Base-by-base conservation (phyloP, 1,140 invertebrate genomes). In the Chrysoperla carnea region DNA sequence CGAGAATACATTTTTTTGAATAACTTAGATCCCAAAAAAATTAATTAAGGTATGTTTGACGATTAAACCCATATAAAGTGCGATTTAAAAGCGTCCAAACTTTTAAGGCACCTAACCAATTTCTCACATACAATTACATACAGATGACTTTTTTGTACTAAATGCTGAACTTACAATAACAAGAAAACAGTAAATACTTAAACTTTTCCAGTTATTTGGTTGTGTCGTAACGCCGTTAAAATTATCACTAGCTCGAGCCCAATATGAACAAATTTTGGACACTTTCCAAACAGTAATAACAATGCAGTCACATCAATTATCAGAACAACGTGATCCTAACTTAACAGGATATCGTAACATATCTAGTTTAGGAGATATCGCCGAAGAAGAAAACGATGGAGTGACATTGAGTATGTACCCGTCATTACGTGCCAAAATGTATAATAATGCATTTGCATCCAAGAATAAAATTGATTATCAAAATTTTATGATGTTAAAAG, bases 261-360 rank as follows among this genome's bases (percentile, higher is more conserved):
- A 93, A 52, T 94, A 93, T 57, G 82, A 90, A 58, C 87, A 93
- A 59, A 63, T 94, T 23, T 61, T 91, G 36, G 82, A 91, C 46
- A 87, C 81, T 1, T 54, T 78, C 13, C 63, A 73, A 42, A 35
- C 35, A n/a, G 39, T 38, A 4, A 29, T 41, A 6, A 14, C 42
- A 29, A 40, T 15, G 17, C 46, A 8, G 29, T 38, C 4, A 39
- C 44, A 2, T 40, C 6, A 27, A 40, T 36, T 35, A 7, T n/a
- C 23, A 31, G 39, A 37, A 31, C 29, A 33, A 12, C 11, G 17
- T 17, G 36, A 39, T 17, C 17, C 13, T 12, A 8, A 35, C 2
- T 9, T 13, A 39, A 11, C 37, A 43, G 14, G 38, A 23, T 15
- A 43, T 47, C 42, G 39, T 39, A 41, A 6, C 31, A n/a, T n/a